A percentile compares a stretch with the other conserved stretches of the same genome.
These are phyloP conservation scores for Macrotrachela quadricornifera DNA, from an alignment of 1,140 invertebrate species.

Conservation along the genomic window DNA sequence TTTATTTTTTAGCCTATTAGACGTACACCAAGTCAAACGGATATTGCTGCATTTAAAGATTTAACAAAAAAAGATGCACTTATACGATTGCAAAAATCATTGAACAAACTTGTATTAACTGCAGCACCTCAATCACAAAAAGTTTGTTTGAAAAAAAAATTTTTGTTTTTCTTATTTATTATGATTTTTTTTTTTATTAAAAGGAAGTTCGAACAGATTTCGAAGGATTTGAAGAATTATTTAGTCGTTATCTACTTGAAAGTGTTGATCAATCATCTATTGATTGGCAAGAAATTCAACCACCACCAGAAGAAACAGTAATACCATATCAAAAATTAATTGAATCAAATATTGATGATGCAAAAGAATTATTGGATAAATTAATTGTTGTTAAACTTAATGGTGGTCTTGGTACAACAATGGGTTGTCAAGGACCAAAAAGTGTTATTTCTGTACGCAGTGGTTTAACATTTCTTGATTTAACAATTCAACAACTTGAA, in stretches of 20 bases:
- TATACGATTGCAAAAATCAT: conserved; percentile 37
- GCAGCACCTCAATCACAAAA: conserved; percentile 29
- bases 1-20: not conserved
- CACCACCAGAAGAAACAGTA: conserved; percentile 56
- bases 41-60: conserved; percentile 16
- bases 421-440: conserved; percentile 98
- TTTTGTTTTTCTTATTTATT: too few relatives aligned
- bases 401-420: conserved; percentile 90
- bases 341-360: not conserved
- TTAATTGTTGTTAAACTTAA: conserved; percentile 95
- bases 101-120: conserved; percentile 48
- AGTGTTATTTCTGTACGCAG: conserved; percentile 89
- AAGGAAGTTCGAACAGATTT: conserved; percentile 40
- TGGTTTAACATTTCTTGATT: conserved; percentile 85
- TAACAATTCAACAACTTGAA: conserved; percentile 97
- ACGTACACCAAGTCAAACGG: conserved; percentile 5
- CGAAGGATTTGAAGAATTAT: conserved; percentile 57
- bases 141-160: too few relatives aligned
- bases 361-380: conserved; percentile 47
- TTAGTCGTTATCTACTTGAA: conserved; percentile 57
- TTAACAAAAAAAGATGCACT: conserved; percentile 19
- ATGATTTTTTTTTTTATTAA: too few relatives aligned
- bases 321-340: conserved; percentile 10
- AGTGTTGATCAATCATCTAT: conserved; percentile 50
- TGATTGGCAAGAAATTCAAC: conserved; percentile 74